phyloP scores from a whole-genome alignment of 2,888 invertebrate genomes.

The Rhodophaea formosa region DNA sequence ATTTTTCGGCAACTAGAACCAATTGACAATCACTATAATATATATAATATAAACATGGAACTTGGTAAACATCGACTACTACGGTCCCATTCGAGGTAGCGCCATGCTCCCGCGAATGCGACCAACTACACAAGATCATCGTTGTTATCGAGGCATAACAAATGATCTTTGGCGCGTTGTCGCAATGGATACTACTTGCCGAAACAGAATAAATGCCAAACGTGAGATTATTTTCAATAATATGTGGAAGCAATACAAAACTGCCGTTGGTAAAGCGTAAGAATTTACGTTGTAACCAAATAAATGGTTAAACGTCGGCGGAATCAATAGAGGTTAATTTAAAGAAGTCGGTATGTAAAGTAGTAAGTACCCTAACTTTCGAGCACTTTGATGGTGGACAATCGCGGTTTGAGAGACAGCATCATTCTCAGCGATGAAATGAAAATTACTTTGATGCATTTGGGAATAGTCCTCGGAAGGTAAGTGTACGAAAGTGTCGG shows the following conservation, averaged over 20 bases:
- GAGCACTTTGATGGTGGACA: neutral
- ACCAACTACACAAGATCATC: neutral
- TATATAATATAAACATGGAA: neutral
- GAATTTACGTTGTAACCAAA: constrained; percentile 1
- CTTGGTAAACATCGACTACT: neutral
- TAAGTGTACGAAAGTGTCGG: constrained; percentile 28
- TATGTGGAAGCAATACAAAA: constrained; percentile 75
- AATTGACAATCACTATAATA: neutral
- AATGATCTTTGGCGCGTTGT: neutral
- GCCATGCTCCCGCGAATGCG: neutral
- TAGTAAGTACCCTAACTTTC: neutral
- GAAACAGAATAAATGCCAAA: constrained; percentile 46
- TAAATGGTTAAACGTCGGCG: neutral
- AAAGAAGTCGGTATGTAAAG: neutral
- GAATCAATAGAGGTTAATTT: neutral
- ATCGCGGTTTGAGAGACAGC: neutral
- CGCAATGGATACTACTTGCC: constrained; percentile 6
- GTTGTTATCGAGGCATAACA: neutral
- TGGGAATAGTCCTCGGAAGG: constrained; percentile 36
- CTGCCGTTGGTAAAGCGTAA: constrained; percentile 21
- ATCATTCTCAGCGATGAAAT: constrained; percentile 37
- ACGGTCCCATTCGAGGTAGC: neutral
- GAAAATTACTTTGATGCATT: constrained; percentile 58
- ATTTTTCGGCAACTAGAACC: constrained; percentile 6
- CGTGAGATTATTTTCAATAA: constrained; percentile 71